Evolutionary conservation across 2,888 invertebrate species (phyloP).

Genomic region (Phrixothrix hirtus): DNA sequence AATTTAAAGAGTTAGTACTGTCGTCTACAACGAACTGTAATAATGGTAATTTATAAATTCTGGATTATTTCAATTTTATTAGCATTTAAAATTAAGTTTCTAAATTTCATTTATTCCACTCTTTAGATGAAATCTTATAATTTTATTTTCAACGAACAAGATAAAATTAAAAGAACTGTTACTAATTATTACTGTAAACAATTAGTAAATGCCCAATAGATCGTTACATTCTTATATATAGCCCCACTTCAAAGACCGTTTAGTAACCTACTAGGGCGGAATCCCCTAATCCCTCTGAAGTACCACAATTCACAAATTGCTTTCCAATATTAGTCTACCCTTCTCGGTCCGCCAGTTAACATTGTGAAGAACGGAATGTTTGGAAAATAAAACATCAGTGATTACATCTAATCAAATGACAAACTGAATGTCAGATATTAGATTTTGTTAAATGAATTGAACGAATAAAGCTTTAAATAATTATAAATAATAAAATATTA

Average conservation of each 20-base stretch:
- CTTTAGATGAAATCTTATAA: constrained; percentile 1
- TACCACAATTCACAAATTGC: constrained; percentile 56
- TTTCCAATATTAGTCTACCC: constrained; percentile 51
- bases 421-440: constrained; percentile 15
- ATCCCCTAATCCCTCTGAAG: constrained; percentile 47
- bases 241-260: constrained; percentile 26
- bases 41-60: constrained; percentile 21
- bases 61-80: constrained; percentile 14
- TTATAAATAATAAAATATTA: no score
- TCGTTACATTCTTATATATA: constrained; percentile 24
- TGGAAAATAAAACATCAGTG: constrained; percentile 31
- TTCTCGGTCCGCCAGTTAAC: constrained; percentile 34
- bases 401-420: constrained; percentile 33
- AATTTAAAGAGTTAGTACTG: constrained; percentile 5
- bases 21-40: constrained; percentile 7
- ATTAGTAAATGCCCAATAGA: constrained; percentile 13
- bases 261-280: constrained; percentile 45
- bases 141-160: background rate
- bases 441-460: no score
- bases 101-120: constrained; percentile 4
- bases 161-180: background rate
- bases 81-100: constrained; percentile 14
- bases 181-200: background rate
- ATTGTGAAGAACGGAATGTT: constrained; percentile 31
- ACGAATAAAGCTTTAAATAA: no score